Evolutionary conservation across 2,888 invertebrate species (phyloP), one percentile per base, ranked within the genome.

Genomic region (Phyllotreta striolata): DNA sequence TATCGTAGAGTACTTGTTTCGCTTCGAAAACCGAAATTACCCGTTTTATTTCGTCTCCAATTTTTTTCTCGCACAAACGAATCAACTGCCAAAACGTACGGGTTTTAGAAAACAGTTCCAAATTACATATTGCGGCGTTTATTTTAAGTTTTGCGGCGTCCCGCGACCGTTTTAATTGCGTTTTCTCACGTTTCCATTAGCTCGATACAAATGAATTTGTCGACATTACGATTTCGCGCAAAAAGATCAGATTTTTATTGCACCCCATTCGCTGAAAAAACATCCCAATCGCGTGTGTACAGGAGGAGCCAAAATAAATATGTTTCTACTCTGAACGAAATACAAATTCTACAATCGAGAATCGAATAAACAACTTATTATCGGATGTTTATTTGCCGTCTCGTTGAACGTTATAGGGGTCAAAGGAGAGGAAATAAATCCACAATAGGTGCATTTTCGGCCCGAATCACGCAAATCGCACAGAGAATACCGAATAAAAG

Each of bases 41-140:
- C 24, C 1, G 24, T 24, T 24, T 24, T 24, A 24, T 24, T 24
- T 24, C 24, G 24, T 4, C 24, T 1, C 24, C 4, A 24, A 24
- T 24, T 3, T 24, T 24, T 24, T 24, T 24, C 24, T 1, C 24
- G 1, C 1, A 24, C 24, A 24, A 24, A 10, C 24, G 46, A 46
- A 8, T 24, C 12, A 6, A 37, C 35, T 49, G 49, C 49, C 49
- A 49, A 49, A 49, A 49, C 37, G 37, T 49, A 49, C 37, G 34
- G 35, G 9, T 35, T 14, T 14, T 24, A 24, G 24, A 24, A 24
- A 24, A 24, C 47, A 14, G 8, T 47, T 47, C 14, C 34, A 47
- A 47, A 47, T 34, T 24, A 47, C 34, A 47, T 47, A 47, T 9
- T 47, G 47, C 14, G 34, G 14, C 14, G 47, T 35, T 49, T 49